Percentiles rank a stretch among this genome's conserved stretches.
Conservation (phyloP, 2,888 invertebrate genomes). For the Apocheima hispidaria region DNA sequence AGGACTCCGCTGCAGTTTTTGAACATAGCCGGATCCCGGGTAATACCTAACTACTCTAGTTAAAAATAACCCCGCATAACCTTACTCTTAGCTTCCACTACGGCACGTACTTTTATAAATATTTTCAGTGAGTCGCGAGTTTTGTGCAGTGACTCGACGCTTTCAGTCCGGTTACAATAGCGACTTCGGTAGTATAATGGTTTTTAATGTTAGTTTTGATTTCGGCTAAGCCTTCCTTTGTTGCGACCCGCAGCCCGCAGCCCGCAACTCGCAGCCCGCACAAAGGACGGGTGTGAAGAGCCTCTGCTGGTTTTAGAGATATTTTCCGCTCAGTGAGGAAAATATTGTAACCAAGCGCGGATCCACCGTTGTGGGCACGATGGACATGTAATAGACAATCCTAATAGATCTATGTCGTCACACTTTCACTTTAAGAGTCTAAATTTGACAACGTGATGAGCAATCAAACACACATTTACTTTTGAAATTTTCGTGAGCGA, state of each 20-base stretch:
- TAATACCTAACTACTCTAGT: too few species aligned
- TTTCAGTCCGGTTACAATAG: conserved; percentile 57
- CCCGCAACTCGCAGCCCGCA: conserved; percentile 17
- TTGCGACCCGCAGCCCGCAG: conserved; percentile 39
- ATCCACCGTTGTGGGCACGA: too few species aligned
- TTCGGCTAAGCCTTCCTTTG: conserved; percentile 55
- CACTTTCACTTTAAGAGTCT: too few species aligned
- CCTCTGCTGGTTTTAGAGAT: conserved; percentile 3
- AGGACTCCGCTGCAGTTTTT: too few species aligned
- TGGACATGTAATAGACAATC: too few species aligned
- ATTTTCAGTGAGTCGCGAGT: conserved; percentile 60
- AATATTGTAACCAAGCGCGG: too few species aligned
- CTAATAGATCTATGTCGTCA: too few species aligned
- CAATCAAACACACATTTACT: too few species aligned
- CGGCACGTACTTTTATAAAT: conserved; percentile 28
- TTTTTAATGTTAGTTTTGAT: conserved; percentile 64
- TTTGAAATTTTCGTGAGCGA: too few species aligned
- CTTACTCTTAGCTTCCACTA: conserved; percentile 34
- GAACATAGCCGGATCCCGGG: too few species aligned
- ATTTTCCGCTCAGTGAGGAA: conserved; percentile 2
- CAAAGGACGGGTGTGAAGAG: background rate
- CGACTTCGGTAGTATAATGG: conserved; percentile 61
- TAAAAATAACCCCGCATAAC: background rate
- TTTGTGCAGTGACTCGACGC: conserved; percentile 64
- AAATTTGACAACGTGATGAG: too few species aligned